phyloP scores from a whole-genome alignment of 1,140 invertebrate species.

The Subanguina moxae region DNA sequence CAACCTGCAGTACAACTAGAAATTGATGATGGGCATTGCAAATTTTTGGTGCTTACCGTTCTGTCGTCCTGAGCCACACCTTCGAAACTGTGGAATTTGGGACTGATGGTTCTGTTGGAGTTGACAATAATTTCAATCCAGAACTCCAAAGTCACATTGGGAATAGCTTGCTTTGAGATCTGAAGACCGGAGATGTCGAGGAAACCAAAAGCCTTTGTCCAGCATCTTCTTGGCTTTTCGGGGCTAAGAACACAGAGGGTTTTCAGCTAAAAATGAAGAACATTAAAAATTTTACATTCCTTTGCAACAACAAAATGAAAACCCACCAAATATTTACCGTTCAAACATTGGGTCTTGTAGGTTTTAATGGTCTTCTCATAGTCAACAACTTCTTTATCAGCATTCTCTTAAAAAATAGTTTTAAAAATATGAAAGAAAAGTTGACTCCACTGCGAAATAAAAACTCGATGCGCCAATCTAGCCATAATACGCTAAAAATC shows the following conservation, averaged over 20 bases:
- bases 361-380: constrained; percentile 22
- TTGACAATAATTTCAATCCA: constrained; percentile 1
- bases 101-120: neutral
- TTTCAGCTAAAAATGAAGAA: constrained; percentile 9
- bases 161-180: neutral
- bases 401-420: neutral
- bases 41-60: constrained; percentile 4
- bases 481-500: too few species aligned
- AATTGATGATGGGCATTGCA: neutral
- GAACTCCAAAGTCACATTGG: neutral
- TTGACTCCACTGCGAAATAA: too few species aligned
- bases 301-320: constrained; percentile 1
- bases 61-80: neutral
- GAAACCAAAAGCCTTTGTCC: neutral
- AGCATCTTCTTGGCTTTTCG: neutral
- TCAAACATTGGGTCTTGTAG: constrained; percentile 20
- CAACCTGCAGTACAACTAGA: neutral
- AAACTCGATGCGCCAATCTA: too few species aligned
- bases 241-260: constrained; percentile 17
- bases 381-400: constrained; percentile 12
- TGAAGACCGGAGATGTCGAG: neutral
- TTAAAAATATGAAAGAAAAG: too few species aligned
- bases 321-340: constrained; percentile 22
- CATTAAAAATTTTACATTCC: neutral
- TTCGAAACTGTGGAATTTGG: neutral